Evolutionary conservation across 1,140 invertebrate genomes (phyloP).

Genomic region (Scylla paramamosain): DNA sequence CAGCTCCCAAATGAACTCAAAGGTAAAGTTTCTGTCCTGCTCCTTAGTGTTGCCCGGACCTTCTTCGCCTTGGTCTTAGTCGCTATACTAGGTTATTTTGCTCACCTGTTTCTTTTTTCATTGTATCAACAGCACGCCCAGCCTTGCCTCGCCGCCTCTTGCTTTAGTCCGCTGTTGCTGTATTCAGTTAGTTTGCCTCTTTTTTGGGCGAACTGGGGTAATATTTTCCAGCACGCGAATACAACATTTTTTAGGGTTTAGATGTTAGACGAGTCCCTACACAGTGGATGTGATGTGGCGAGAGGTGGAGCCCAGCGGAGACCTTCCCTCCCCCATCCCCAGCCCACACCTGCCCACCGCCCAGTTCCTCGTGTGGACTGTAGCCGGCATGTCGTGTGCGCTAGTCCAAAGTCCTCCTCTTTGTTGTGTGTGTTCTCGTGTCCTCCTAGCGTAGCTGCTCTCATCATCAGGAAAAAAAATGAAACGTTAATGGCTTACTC

Average conservation of each 20-base stretch:
- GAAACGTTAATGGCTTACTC: not conserved
- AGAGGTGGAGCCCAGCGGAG: not conserved
- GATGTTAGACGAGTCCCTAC: not conserved
- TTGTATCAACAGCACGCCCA: not conserved
- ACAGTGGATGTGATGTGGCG: not conserved
- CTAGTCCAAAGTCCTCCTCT: not conserved
- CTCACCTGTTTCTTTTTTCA: not conserved
- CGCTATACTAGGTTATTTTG: not conserved
- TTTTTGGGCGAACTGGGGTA: not conserved
- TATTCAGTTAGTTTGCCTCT: not conserved
- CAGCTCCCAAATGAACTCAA: slow-evolving; percentile 70
- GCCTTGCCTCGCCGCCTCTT: slow-evolving; percentile 25
- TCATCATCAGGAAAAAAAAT: not conserved
- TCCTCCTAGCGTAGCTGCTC: not conserved
- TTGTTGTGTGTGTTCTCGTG: not conserved
- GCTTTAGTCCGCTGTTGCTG: not conserved
- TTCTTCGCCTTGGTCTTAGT: not conserved
- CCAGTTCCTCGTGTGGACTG: slow-evolving; percentile 9
- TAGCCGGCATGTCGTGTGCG: not conserved
- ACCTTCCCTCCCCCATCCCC: slow-evolving; percentile 7
- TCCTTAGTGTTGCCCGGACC: slow-evolving; percentile 27
- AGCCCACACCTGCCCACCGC: not conserved
- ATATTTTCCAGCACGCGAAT: not conserved
- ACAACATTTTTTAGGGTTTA: not conserved
- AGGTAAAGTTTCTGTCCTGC: slow-evolving; percentile 60